A percentile compares a stretch with the other conserved stretches of the same genome.
phyloP scores from a whole-genome alignment of 2,888 invertebrate species.

The Helleia helle region DNA sequence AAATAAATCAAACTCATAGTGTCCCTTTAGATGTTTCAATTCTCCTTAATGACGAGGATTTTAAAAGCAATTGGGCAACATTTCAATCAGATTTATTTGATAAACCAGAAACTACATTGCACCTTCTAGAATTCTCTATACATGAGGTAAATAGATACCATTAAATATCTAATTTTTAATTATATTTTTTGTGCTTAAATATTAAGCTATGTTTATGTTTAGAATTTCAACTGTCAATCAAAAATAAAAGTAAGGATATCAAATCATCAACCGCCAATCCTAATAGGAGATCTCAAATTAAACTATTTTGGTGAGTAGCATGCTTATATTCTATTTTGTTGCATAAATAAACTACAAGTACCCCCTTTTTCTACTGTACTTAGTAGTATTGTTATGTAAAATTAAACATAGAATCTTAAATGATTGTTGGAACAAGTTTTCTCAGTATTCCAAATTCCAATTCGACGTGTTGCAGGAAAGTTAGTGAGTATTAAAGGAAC shows the following conservation, averaged over 20 bases:
- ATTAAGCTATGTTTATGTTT: constrained; percentile 15
- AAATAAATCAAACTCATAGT: constrained; percentile 73
- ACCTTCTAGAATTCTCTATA: constrained; percentile 84
- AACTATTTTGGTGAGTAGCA: constrained; percentile 78
- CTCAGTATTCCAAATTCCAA: no score
- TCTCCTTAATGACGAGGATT: constrained; percentile 70
- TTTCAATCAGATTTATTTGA: constrained; percentile 78
- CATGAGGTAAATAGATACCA: constrained; percentile 76
- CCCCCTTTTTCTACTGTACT: no score
- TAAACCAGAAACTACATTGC: constrained; percentile 78
- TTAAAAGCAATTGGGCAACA: constrained; percentile 76
- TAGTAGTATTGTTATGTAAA: no score
- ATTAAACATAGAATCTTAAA: no score
- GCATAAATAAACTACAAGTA: no score
- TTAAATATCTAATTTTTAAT: neutral
- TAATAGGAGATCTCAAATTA: constrained; percentile 80
- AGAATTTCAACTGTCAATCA: constrained; percentile 57
- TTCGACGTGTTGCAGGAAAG: constrained; percentile 73
- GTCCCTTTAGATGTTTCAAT: constrained; percentile 74
- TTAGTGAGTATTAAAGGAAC: constrained; percentile 88
- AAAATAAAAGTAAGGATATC: constrained; percentile 55
- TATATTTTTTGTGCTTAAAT: neutral
- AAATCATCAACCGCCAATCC: constrained; percentile 77
- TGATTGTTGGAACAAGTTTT: no score
- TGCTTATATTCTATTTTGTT: neutral